Conservation (phyloP, 2,113 vertebrate genomes). For the Laticauda laticaudata region DNA sequence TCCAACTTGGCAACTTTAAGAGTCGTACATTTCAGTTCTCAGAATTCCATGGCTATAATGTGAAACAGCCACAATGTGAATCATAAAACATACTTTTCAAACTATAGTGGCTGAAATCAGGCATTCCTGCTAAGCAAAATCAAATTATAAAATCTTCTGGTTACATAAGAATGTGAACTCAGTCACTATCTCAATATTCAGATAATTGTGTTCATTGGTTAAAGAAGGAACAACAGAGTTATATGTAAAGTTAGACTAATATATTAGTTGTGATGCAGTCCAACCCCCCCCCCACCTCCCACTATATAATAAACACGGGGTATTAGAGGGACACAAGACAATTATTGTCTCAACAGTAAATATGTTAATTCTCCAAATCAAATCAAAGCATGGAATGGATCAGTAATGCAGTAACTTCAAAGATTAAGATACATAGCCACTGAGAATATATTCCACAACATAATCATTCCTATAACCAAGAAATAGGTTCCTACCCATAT, state of each 20-base stretch:
- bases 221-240: neutral
- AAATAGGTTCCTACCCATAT: neutral
- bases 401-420: neutral
- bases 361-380: neutral
- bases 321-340: neutral
- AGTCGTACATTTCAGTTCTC: neutral
- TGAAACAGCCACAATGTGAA: neutral
- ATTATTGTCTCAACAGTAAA: neutral
- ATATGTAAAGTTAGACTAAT: neutral
- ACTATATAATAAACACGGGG: neutral
- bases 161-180: neutral
- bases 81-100: neutral
- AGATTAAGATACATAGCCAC: neutral
- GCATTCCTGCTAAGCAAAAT: neutral
- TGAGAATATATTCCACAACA: neutral
- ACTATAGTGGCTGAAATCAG: neutral
- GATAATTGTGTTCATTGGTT: neutral
- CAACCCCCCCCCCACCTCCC: neutral
- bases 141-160: neutral
- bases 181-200: neutral
- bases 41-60: neutral
- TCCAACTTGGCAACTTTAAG: neutral
- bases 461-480: neutral
- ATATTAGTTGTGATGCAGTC: neutral
- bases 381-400: neutral